These are phyloP conservation scores for Rhinogobio ventralis DNA, from an alignment of 2,797 vertebrate genomes.

Conservation along the genomic window DNA sequence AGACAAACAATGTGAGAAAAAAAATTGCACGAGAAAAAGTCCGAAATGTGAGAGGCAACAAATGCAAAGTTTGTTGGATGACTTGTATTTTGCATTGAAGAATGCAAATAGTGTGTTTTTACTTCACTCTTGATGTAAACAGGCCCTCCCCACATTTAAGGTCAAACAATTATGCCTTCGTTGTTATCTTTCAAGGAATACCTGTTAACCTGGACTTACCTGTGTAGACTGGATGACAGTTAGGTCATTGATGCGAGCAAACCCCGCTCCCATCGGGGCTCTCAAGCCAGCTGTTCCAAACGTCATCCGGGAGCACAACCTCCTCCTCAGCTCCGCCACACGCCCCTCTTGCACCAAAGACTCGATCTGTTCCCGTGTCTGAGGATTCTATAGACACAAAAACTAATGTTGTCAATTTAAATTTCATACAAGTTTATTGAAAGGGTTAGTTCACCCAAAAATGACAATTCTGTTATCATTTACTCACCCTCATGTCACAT, in stretches of 20 bases:
- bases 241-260: conserved; percentile 93
- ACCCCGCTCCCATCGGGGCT: conserved; percentile 93
- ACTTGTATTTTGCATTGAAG: neutral
- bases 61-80: neutral
- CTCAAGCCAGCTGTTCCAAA: conserved; percentile 94
- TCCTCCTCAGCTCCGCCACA: conserved; percentile 81
- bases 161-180: neutral
- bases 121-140: neutral
- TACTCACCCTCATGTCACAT: neutral
- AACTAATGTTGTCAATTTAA: neutral
- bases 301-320: conserved; percentile 85
- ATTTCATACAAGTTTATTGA: neutral
- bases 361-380: conserved; percentile 87
- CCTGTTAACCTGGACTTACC: conserved; percentile 68
- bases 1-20: too few relatives aligned
- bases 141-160: neutral
- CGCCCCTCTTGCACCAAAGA: conserved; percentile 76
- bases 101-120: conserved; percentile 1
- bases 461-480: neutral
- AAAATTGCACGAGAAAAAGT: neutral
- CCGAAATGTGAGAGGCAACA: neutral
- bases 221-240: conserved; percentile 95
- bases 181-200: neutral
- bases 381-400: conserved; percentile 78
- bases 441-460: neutral